Evolutionary conservation across 2,797 vertebrate genomes (phyloP).

Genomic region (Luscinia luscinia): DNA sequence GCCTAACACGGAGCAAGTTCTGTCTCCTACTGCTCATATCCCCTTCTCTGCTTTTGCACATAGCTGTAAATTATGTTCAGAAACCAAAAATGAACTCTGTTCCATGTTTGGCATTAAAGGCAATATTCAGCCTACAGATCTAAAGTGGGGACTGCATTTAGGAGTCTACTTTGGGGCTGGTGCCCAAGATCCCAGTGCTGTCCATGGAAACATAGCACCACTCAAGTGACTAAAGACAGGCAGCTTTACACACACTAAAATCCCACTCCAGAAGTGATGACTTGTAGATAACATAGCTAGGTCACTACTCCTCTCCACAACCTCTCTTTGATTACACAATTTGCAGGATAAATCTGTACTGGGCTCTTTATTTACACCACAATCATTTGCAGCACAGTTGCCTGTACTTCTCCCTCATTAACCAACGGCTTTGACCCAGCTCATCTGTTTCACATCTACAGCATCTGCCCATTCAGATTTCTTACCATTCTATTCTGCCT

Average conservation of each 20-base stretch:
- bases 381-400: background rate
- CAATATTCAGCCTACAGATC: background rate
- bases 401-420: background rate
- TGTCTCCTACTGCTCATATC: background rate
- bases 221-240: background rate
- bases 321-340: background rate
- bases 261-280: background rate
- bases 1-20: background rate
- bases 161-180: background rate
- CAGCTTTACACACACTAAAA: background rate
- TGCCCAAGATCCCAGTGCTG: background rate
- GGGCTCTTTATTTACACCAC: background rate
- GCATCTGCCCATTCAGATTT: background rate
- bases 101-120: background rate
- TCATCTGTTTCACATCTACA: background rate
- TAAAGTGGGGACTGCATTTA: background rate
- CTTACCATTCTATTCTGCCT: background rate
- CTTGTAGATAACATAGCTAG: background rate
- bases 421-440: background rate
- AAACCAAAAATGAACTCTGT: background rate
- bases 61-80: background rate
- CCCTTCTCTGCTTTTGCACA: background rate
- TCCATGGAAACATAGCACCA: background rate
- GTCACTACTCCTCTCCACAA: background rate
- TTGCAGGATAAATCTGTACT: background rate